Percentiles rank a stretch among this genome's conserved stretches.
Conservation (phyloP, 2,797 vertebrate genomes). For the Craterocephalus amniculus region DNA sequence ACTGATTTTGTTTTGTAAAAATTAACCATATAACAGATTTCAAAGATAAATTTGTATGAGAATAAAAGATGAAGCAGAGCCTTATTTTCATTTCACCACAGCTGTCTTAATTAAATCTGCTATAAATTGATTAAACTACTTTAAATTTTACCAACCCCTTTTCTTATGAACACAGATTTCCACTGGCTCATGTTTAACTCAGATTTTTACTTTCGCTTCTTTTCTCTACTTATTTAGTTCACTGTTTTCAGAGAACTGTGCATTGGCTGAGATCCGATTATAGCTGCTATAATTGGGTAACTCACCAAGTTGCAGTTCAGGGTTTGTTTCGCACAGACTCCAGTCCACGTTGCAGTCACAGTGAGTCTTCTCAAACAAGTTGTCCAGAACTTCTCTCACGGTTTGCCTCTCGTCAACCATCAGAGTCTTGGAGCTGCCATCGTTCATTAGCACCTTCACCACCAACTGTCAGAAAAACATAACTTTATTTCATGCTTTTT, state of each 20-base stretch:
- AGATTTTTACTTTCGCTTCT: background rate
- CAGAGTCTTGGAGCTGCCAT: constrained; percentile 91
- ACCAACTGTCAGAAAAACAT: constrained; percentile 81
- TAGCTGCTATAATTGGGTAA: background rate
- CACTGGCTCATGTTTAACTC: background rate
- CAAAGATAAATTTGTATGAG: no score
- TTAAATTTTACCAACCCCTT: background rate
- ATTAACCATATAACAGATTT: no score
- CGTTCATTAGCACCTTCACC: constrained; percentile 89
- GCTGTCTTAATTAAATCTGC: background rate
- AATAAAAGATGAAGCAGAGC: background rate
- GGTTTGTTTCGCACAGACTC: constrained; percentile 90
- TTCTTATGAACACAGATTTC: background rate
- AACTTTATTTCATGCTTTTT: background rate
- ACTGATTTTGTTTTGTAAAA: no score
- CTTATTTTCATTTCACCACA: background rate
- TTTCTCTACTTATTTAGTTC: background rate
- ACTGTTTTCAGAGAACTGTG: background rate
- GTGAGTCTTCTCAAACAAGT: constrained; percentile 93
- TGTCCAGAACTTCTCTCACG: constrained; percentile 89
- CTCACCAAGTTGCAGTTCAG: constrained; percentile 90
- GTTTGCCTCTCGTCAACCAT: constrained; percentile 93
- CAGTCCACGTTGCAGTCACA: constrained; percentile 89
- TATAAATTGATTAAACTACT: background rate
- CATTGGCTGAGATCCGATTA: no score